Percentiles rank a stretch among this genome's conserved stretches.
Conservation (phyloP, 64 coral and sea anemone genomes). For the Dendrophyllia cribrosa region DNA sequence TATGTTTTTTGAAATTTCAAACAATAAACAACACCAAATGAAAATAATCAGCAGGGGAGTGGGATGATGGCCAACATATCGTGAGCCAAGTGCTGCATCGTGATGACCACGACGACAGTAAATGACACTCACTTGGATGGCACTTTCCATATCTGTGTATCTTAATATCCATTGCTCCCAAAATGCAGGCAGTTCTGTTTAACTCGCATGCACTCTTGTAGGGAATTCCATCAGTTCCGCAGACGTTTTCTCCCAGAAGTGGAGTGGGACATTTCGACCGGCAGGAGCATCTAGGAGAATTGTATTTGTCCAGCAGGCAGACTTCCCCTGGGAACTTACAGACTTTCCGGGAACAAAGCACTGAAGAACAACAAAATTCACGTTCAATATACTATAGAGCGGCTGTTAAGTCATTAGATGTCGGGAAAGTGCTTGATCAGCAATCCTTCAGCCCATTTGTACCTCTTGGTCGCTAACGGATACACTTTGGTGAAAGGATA, state of each 20-base stretch:
- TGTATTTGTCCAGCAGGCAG: conserved; percentile 55
- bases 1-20: too few relatives aligned
- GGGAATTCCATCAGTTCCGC: conserved; percentile 77
- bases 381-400: too few relatives aligned
- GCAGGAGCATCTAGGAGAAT: conserved; percentile 73
- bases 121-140: conserved; percentile 28
- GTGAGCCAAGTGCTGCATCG: too few relatives aligned
- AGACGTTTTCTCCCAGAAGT: conserved; percentile 42
- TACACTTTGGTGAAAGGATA: too few relatives aligned
- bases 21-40: too few relatives aligned
- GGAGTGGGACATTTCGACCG: conserved; percentile 48
- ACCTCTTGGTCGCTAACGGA: too few relatives aligned
- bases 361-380: conserved; percentile 6
- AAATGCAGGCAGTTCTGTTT: conserved; percentile 86
- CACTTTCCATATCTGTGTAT: conserved; percentile 49
- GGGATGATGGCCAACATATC: too few relatives aligned
- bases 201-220: conserved; percentile 80
- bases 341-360: conserved; percentile 42
- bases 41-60: too few relatives aligned
- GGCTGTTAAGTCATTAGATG: too few relatives aligned
- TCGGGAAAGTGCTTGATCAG: too few relatives aligned
- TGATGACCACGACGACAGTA: neutral
- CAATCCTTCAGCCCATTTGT: too few relatives aligned
- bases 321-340: conserved; percentile 72
- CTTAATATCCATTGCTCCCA: conserved; percentile 57